Conservation (phyloP, 2,888 invertebrate species). For the Drosophila nigricruria region DNA sequence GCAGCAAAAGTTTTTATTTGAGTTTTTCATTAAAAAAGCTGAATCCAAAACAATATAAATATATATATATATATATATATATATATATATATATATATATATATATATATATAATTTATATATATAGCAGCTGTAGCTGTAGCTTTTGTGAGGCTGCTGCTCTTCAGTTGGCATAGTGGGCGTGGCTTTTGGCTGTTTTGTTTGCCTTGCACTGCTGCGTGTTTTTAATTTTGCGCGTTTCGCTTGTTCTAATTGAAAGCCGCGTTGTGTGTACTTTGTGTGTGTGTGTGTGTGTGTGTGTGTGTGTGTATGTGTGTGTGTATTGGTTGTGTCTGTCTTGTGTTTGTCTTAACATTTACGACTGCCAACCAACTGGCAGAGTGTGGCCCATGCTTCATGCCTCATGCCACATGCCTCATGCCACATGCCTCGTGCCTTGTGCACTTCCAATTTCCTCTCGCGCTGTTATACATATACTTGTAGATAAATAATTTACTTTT, state of each 20-base stretch:
- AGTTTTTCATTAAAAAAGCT: slow-evolving; percentile 69
- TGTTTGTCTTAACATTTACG: slow-evolving; percentile 79
- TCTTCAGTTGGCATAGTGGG: slow-evolving; percentile 24
- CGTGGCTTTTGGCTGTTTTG: slow-evolving; percentile 37
- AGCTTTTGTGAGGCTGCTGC: slow-evolving; percentile 4
- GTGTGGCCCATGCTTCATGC: slow-evolving; percentile 1
- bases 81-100: background rate
- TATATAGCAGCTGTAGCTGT: slow-evolving; percentile 11
- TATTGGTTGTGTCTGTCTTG: slow-evolving; percentile 57
- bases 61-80: slow-evolving; percentile 1
- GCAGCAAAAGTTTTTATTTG: slow-evolving; percentile 60
- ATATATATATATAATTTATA: background rate
- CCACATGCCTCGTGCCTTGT: slow-evolving; percentile 20
- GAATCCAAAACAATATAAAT: slow-evolving; percentile 14
- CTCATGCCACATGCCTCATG: background rate
- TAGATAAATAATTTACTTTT: slow-evolving; percentile 82
- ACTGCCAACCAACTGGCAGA: slow-evolving; percentile 32
- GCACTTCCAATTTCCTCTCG: slow-evolving; percentile 70
- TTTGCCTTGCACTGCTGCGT: slow-evolving; percentile 76
- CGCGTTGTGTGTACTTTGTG: slow-evolving; percentile 70
- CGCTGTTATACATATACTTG: slow-evolving; percentile 55
- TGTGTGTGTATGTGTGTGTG: slow-evolving; percentile 23
- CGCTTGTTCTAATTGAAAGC: slow-evolving; percentile 79
- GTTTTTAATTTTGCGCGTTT: slow-evolving; percentile 82
- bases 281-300: slow-evolving; percentile 14